These are phyloP conservation scores for Phocides pigmalion DNA, from an alignment of 1,140 invertebrate species.

Conservation along the genomic window DNA sequence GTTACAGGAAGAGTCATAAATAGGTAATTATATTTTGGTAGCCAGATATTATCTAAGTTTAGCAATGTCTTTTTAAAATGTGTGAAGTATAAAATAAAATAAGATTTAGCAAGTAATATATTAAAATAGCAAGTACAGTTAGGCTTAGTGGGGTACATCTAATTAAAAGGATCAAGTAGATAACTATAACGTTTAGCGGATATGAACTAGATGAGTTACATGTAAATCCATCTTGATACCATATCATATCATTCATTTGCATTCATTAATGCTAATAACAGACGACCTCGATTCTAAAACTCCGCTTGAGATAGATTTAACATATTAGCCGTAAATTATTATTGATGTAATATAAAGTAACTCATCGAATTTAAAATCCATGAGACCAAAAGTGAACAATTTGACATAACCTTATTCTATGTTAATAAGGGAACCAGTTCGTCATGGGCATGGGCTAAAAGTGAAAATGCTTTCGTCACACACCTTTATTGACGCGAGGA, in stretches of 20 bases:
- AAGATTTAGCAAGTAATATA: no score
- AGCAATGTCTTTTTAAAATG: no score
- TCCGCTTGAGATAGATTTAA: background rate
- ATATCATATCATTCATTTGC: background rate
- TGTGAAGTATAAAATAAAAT: no score
- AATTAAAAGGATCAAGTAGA: constrained; percentile 21
- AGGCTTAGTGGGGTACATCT: no score
- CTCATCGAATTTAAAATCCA: background rate
- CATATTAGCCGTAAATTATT: background rate
- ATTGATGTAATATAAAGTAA: background rate
- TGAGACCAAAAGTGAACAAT: background rate
- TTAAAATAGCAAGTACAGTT: no score
- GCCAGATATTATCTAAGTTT: no score
- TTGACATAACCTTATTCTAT: constrained; percentile 2
- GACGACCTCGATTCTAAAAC: constrained; percentile 7
- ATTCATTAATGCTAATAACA: constrained; percentile 12
- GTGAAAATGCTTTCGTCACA: constrained; percentile 29
- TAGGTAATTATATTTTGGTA: no score
- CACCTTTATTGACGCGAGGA: constrained; percentile 16
- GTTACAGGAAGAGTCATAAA: no score
- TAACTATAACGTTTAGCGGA: background rate
- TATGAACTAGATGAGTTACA: constrained; percentile 12
- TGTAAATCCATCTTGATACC: background rate
- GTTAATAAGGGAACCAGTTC: constrained; percentile 20
- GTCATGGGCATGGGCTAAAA: constrained; percentile 14